Percentiles rank a stretch among this genome's conserved stretches.
These are phyloP conservation scores for Microctonus brassicae DNA, from an alignment of 2,888 invertebrate genomes.

Conservation along the genomic window DNA sequence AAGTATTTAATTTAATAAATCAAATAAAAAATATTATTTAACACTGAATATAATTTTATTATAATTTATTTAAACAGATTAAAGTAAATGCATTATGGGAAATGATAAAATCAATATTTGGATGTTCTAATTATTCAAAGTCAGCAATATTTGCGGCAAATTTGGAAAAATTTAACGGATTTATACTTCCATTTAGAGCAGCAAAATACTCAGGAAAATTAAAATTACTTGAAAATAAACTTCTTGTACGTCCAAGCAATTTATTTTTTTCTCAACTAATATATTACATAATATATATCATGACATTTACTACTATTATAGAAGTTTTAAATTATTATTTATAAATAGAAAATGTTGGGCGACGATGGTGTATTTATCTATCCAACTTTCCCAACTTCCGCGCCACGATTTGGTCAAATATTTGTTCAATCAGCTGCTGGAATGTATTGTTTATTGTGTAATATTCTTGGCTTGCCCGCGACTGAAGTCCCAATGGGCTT, in stretches of 20 bases:
- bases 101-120: conserved; percentile 61
- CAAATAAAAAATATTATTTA: too few relatives aligned
- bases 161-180: conserved; percentile 64
- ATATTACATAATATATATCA: not conserved
- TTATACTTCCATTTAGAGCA: conserved; percentile 59
- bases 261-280: conserved; percentile 11
- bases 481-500: conserved; percentile 82
- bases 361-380: conserved; percentile 73
- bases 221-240: conserved; percentile 54
- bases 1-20: too few relatives aligned
- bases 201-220: conserved; percentile 62
- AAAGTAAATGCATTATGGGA: conserved; percentile 57
- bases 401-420: conserved; percentile 72
- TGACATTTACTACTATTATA: not conserved
- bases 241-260: conserved; percentile 40
- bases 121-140: conserved; percentile 68
- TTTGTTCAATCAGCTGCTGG: conserved; percentile 74
- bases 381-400: conserved; percentile 70
- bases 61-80: conserved; percentile 52
- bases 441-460: conserved; percentile 78
- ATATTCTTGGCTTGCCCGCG: conserved; percentile 82
- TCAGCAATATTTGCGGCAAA: conserved; percentile 63
- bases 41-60: too few relatives aligned
- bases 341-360: conserved; percentile 74
- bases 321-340: not conserved